A percentile compares a stretch with the other conserved stretches of the same genome.
phyloP scores from a whole-genome alignment of 2,888 invertebrate genomes.

The Yponomeuta cagnagella region DNA sequence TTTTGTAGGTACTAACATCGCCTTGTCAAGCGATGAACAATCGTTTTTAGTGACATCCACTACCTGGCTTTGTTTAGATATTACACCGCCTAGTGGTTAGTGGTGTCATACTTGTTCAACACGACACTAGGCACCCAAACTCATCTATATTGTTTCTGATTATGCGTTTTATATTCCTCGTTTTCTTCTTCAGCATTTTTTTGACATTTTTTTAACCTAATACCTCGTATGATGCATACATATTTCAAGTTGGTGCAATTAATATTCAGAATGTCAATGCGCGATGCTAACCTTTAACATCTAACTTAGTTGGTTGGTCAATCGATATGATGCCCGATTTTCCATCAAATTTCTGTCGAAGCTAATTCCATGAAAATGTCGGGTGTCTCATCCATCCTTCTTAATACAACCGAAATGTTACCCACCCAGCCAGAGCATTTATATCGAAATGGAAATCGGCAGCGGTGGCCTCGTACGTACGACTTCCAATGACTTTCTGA shows the following conservation, averaged over 20 bases:
- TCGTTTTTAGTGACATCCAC: neutral
- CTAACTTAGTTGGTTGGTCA: too few relatives aligned
- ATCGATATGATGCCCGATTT: neutral
- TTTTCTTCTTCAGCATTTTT: too few relatives aligned
- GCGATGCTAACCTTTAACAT: too few relatives aligned
- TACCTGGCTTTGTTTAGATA: neutral
- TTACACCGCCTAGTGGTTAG: neutral
- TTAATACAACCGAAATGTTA: conserved; percentile 60
- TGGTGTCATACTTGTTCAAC: too few relatives aligned
- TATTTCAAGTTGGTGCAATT: too few relatives aligned
- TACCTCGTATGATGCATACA: too few relatives aligned
- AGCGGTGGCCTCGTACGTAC: conserved; percentile 21
- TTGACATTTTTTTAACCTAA: too few relatives aligned
- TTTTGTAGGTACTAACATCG: neutral
- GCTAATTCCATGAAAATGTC: neutral
- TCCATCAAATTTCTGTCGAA: neutral
- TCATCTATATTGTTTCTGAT: too few relatives aligned
- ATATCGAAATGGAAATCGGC: conserved; percentile 53
- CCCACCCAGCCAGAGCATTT: conserved; percentile 32
- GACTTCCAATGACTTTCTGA: conserved; percentile 18
- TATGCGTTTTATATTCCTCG: too few relatives aligned
- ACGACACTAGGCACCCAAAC: too few relatives aligned
- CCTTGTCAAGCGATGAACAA: neutral
- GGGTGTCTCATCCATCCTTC: conserved; percentile 59
- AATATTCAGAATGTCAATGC: too few relatives aligned